Conservation (phyloP, 2,797 vertebrate genomes). For the Thunnus albacares region DNA sequence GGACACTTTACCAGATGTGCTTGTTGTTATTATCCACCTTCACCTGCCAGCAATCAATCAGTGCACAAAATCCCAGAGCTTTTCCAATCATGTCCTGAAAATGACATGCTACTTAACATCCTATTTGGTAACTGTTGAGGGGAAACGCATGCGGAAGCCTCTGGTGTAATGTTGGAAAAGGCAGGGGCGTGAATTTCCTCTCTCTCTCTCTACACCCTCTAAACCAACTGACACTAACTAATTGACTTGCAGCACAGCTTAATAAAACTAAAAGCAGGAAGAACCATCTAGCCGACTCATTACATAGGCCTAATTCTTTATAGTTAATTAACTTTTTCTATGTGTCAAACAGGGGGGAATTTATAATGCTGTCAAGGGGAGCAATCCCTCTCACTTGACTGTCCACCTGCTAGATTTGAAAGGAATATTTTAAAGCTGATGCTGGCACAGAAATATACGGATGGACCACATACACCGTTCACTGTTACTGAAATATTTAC, state of each 20-base stretch:
- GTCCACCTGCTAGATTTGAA: constrained; percentile 37
- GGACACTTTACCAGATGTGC: constrained; percentile 42
- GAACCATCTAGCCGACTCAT: constrained; percentile 71
- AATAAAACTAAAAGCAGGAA: constrained; percentile 82
- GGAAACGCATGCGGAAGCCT: constrained; percentile 18
- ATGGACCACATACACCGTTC: constrained; percentile 22
- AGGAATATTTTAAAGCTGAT: constrained; percentile 40
- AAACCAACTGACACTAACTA: constrained; percentile 73
- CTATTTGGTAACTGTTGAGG: constrained; percentile 48
- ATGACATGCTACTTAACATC: constrained; percentile 54
- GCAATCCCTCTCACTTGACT: constrained; percentile 26
- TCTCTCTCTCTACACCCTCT: constrained; percentile 35
- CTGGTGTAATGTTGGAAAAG: constrained; percentile 42
- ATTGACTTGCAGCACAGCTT: constrained; percentile 68
- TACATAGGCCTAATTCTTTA: constrained; percentile 78
- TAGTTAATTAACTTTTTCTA: constrained; percentile 74
- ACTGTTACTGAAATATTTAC: constrained; percentile 61
- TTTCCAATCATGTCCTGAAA: constrained; percentile 55
- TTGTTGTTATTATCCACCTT: constrained; percentile 35
- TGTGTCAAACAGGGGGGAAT: constrained; percentile 68
- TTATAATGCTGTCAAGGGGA: constrained; percentile 62
- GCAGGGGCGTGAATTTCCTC: constrained; percentile 21
- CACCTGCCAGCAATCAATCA: constrained; percentile 61
- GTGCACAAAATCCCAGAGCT: constrained; percentile 49
- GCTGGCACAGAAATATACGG: constrained; percentile 12